Evolutionary conservation across 2,113 vertebrate genomes (phyloP).

Genomic region (Grammomys surdaster): DNA sequence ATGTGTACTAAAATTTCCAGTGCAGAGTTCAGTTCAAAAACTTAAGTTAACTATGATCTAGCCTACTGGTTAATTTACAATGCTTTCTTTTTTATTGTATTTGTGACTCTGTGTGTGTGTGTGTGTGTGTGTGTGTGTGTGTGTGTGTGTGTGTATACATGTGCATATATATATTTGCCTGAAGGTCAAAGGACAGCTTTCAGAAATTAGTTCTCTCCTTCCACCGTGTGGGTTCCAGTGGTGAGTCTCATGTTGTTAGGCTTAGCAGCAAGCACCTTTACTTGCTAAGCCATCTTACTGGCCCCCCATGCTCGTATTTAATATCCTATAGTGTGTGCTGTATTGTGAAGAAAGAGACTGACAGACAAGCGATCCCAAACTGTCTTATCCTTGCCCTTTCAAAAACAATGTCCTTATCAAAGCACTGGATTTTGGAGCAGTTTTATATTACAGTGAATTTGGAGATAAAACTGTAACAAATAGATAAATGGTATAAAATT

Average conservation of each 20-base stretch:
- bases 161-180: background rate
- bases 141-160: background rate
- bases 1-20: background rate
- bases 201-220: background rate
- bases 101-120: background rate
- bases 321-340: background rate
- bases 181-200: background rate
- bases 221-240: background rate
- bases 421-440: background rate
- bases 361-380: background rate
- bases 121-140: background rate
- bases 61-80: background rate
- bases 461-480: background rate
- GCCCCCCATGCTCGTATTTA: background rate
- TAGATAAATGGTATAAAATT: background rate
- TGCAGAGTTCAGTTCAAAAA: background rate
- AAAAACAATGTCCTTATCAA: background rate
- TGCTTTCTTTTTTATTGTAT: background rate
- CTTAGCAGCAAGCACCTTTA: background rate
- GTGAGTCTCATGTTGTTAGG: background rate
- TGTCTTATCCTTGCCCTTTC: background rate
- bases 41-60: background rate
- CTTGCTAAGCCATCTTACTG: background rate
- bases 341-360: background rate
- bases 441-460: constrained; percentile 6